These are phyloP conservation scores for Philopedon plagiatum DNA, from an alignment of 2,888 invertebrate genomes.

Conservation along the genomic window DNA sequence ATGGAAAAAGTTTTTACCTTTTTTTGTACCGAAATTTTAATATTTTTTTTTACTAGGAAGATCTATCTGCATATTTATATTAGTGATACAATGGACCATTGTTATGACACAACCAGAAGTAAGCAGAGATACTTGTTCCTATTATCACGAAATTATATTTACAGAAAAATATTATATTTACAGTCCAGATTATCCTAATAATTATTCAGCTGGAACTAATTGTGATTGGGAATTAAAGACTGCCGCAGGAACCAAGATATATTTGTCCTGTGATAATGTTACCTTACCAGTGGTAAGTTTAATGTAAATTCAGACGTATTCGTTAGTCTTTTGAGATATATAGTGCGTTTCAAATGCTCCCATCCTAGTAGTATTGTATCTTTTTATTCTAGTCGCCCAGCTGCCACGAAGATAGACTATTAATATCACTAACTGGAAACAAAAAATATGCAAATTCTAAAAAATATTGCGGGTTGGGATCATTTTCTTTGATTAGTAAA, in stretches of 20 bases:
- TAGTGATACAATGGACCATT: slow-evolving; percentile 6
- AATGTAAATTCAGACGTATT: too few relatives aligned
- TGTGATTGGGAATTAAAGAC: slow-evolving; percentile 36
- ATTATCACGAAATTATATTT: slow-evolving; percentile 62
- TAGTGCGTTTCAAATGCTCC: too few relatives aligned
- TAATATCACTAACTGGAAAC: slow-evolving; percentile 71
- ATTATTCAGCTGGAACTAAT: not conserved
- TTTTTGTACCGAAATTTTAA: not conserved
- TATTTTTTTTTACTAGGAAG: not conserved
- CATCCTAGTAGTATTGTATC: too few relatives aligned
- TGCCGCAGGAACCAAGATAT: slow-evolving; percentile 67
- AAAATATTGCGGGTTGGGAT: slow-evolving; percentile 72
- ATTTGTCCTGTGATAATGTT: slow-evolving; percentile 69
- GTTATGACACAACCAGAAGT: not conserved
- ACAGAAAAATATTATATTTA: slow-evolving; percentile 68
- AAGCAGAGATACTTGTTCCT: slow-evolving; percentile 66
- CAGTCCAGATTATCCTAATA: slow-evolving; percentile 59
- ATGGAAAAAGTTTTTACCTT: too few relatives aligned
- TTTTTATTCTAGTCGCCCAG: slow-evolving; percentile 64
- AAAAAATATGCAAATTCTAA: slow-evolving; percentile 62
- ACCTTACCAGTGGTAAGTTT: slow-evolving; percentile 66
- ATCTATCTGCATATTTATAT: not conserved
- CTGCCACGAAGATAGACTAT: slow-evolving; percentile 70
- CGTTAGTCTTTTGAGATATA: too few relatives aligned
- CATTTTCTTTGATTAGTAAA: slow-evolving; percentile 58